phyloP scores from a whole-genome alignment of 2,888 invertebrate species.

The Neocrepidodera transversa region DNA sequence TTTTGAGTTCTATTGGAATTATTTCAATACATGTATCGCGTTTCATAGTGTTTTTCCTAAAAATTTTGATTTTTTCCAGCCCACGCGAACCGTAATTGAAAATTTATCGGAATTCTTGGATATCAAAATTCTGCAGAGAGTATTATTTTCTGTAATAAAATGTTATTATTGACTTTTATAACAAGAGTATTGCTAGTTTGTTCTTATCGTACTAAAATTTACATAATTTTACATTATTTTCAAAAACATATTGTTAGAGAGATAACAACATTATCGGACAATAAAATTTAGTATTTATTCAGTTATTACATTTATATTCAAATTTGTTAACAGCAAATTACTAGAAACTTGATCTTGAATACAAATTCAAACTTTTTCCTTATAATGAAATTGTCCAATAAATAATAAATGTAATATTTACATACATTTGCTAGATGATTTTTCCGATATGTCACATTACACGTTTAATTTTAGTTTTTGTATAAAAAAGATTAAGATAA shows the following conservation, averaged over 20 bases:
- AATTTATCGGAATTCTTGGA: background rate
- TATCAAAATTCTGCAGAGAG: conserved; percentile 1
- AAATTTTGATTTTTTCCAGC: conserved; percentile 41
- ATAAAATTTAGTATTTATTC: no score
- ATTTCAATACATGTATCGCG: conserved; percentile 41
- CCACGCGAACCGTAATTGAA: conserved; percentile 9
- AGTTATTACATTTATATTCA: background rate
- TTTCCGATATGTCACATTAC: conserved; percentile 5
- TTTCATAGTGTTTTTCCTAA: conserved; percentile 24
- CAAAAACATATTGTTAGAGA: no score
- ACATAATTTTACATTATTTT: no score
- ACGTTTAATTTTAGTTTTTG: conserved; percentile 17
- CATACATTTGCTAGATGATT: conserved; percentile 8
- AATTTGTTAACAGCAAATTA: no score
- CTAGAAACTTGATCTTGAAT: background rate
- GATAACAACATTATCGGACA: no score
- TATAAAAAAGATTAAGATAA: conserved; percentile 19
- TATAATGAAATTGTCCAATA: no score
- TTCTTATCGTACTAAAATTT: background rate
- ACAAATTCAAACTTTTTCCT: no score
- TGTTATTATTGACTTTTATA: background rate
- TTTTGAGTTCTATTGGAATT: conserved; percentile 42
- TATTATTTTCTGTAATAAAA: background rate
- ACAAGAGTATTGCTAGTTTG: conserved; percentile 4
- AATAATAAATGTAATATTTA: conserved; percentile 7